phyloP scores from a whole-genome alignment of 2,797 vertebrate species.

The Aldrovandia affinis region DNA sequence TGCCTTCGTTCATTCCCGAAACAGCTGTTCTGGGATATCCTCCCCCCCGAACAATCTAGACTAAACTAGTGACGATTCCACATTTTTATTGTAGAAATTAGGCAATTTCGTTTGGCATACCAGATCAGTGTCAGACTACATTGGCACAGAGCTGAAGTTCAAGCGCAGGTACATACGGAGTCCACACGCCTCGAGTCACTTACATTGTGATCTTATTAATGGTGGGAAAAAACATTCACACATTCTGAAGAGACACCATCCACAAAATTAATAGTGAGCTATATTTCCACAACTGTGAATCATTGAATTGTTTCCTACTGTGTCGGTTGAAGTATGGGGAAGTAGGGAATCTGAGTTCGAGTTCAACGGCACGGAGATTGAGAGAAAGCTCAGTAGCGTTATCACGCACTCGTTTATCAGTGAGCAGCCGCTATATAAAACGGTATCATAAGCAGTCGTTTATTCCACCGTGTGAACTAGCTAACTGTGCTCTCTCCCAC shows the following conservation, averaged over 20 bases:
- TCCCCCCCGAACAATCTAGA: neutral
- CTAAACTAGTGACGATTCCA: neutral
- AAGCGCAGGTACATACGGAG: neutral
- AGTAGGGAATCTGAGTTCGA: neutral
- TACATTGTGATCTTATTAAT: neutral
- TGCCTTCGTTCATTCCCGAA: neutral
- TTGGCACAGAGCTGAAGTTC: neutral
- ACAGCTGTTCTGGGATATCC: too few species aligned
- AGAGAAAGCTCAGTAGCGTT: neutral
- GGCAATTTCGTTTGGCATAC: neutral
- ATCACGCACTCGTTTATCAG: neutral
- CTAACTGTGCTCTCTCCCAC: neutral
- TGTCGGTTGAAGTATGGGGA: neutral
- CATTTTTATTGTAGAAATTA: neutral
- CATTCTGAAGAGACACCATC: too few species aligned
- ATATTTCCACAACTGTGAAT: neutral
- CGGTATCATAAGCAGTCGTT: too few species aligned
- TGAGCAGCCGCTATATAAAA: neutral
- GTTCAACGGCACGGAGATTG: neutral
- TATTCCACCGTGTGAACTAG: too few species aligned
- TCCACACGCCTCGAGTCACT: neutral
- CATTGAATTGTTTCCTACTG: neutral
- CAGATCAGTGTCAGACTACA: neutral
- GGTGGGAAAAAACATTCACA: neutral
- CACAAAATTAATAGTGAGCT: neutral